Evolutionary conservation across 2,888 invertebrate genomes (phyloP), one percentile per base, ranked within the genome.

Genomic region (Amphipoea oculea): DNA sequence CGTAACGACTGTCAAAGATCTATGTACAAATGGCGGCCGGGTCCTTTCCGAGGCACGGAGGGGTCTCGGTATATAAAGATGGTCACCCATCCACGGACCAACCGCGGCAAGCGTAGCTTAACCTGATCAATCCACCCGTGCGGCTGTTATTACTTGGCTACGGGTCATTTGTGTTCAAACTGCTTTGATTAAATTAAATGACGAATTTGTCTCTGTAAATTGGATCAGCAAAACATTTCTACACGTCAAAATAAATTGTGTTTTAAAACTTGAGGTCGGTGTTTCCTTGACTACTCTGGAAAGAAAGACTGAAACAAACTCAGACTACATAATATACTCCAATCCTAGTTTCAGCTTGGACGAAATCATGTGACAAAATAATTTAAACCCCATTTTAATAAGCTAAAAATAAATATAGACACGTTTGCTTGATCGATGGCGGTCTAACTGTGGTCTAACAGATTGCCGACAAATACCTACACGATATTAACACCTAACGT

Each of bases 401-500:
- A 71, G 67, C 4, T 60, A 63, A 68, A 72, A 83, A 83, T 73
- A 80, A 73, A 75, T 54, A 71, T 36, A 66, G 67, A 79, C 68
- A 74, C 69, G 74, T 86, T 76, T 77, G 23, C 70, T 73, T 80
- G 80, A 83, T 81, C 65, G 73, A 83, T 80, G 78, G n/a, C 82
- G 45, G 79, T 78, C 51, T 82, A 73, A 74, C 80, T 76, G n/a
- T 79, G 45, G 79, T 78, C 51, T 82, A 73, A 74, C 80, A 82
- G 70, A 75, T 48, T 66, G 77, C 77, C 77, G 77, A 77, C 80
- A 85, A 86, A 83, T 87, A 86, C 71, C 85, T 82, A 82, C 73
- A 79, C 85, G 73, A 76, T 82, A 87, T 86, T 86, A 86, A 76
- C 86, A 87, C 86, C 78, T 87, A 54, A 66, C 48, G n/a, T 70